These are phyloP conservation scores for Anguilla anguilla DNA, from an alignment of 2,797 vertebrate species.

Conservation along the genomic window DNA sequence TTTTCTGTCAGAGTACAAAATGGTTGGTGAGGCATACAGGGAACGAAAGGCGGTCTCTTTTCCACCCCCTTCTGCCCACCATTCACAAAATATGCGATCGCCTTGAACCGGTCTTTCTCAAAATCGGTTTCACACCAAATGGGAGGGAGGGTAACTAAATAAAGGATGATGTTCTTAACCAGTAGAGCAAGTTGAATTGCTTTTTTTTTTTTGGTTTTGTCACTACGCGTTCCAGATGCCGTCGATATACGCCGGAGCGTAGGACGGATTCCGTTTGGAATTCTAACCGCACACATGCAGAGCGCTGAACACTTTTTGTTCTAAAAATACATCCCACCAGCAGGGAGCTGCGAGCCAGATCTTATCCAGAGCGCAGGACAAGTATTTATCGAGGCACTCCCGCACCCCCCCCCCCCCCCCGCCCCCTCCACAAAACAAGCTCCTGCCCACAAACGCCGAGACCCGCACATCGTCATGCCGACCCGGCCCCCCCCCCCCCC, in stretches of 20 bases:
- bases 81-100: slow-evolving; percentile 27
- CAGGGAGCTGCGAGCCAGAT: slow-evolving; percentile 38
- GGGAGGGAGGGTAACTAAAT: slow-evolving; percentile 24
- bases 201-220: neutral
- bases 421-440: neutral
- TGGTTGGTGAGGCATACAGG: slow-evolving; percentile 39
- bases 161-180: slow-evolving; percentile 33
- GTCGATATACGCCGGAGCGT: slow-evolving; percentile 45
- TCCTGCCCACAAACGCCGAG: neutral
- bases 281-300: slow-evolving; percentile 44
- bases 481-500: neutral
- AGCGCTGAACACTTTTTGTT: slow-evolving; percentile 34
- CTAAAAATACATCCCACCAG: slow-evolving; percentile 55
- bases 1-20: neutral
- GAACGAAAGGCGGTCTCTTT: slow-evolving; percentile 35
- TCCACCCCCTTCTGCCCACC: slow-evolving; percentile 21
- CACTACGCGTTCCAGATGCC: slow-evolving; percentile 42
- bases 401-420: neutral
- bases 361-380: slow-evolving; percentile 35
- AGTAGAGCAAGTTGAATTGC: slow-evolving; percentile 29
- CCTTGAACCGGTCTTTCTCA: slow-evolving; percentile 38
- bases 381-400: slow-evolving; percentile 30
- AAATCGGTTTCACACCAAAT: slow-evolving; percentile 24
- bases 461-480: slow-evolving; percentile 8
- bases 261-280: slow-evolving; percentile 46